Base-by-base conservation (phyloP, 64 coral and sea anemone species). In the Exaiptasia diaphana region DNA sequence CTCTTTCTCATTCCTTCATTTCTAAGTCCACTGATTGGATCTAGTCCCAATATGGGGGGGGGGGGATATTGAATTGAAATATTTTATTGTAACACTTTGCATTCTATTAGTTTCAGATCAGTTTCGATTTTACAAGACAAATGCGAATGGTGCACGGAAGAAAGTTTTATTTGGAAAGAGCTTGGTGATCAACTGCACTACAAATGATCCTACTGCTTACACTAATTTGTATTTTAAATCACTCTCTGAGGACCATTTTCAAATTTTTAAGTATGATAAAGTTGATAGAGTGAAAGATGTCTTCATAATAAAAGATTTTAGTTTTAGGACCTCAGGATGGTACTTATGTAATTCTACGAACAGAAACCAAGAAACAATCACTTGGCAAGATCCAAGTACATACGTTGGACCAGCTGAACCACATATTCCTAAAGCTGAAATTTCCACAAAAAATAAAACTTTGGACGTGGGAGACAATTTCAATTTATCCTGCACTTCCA, bases 201-300 rank as follows among this genome's bases (percentile, higher is more conserved):
- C 82, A 46, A 85, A 85, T 63, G 75, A 92, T 31, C 46, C 33
- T 38, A 86, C 74, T 44, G 82, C 90, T 50, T 67, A 20, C 30
- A 80, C 74, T 3, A 52, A 50, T 1, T 64, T 91, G n/a, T 73
- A 60, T n/a, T 28, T 13, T 5, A 53, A 17, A 0, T 3, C 0
- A 17, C 9, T 17, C 61, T 48, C 5, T 2, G 30, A 0, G 1
- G 3, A 15, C 7, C 3, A 89, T 53, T 0, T 0, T 27, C n/a
- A 33, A 20, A 0, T 0, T 0, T 82, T 74, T 17, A 54, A 23
- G 35, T 89, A 77, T 36, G 50, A 74, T 17, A 69, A 76, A 17
- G 55, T 43, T 3, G 74, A 60, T 22, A 37, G 25, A 8, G n/a
- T 2, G 9, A 57, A 69, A 27, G 38, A 0, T 17, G 41, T 18